Evolutionary conservation across 2,113 vertebrate species (phyloP), one percentile per base, ranked within the genome.

Genomic region (Uropsilus gracilis): DNA sequence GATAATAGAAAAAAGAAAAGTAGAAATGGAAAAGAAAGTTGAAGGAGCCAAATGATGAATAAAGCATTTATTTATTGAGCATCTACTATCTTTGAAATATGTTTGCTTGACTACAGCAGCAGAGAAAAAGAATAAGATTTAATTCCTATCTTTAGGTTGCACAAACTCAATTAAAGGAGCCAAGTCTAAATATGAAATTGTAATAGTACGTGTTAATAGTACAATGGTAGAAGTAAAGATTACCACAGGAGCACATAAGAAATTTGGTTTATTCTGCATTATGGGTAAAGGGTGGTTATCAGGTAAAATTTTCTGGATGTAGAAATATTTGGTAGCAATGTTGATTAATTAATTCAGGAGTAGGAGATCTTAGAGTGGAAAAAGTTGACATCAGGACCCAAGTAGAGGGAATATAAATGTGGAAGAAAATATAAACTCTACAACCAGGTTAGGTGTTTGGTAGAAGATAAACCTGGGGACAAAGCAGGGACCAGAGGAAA

Each of bases 1-100:
- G 57, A 87, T 71, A 77, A 77, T 75, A 63, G 73, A 78, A 94
- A 93, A 86, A 64, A 12, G 63, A 8, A 34, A 71, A 28, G 84
- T 81, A 44, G 26, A 59, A 59, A 6, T 26, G 57, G 17, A 20
- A 20, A 53, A 20, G 17, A 9, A 53, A 53, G 50, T 71, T 90
- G 26, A 48, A 92, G 50, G n/a, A 57, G 46, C 44, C 42, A 85
- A 2, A 42, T 66, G 20, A 61, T 86, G 9, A 69, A 32, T n/a
- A 3, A 72, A 85, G 39, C 10, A 44, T 76, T 90, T 82, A 89
- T 75, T 94, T 80, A 77, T 72, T 90, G 66, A 77, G 11, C 39
- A 82, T 30, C 64, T 95, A 63, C 42, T 90, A 39, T 84, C 8
- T 84, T 94, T 90, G 55, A 78, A 46, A 2, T 61, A 46, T 8